phyloP scores from a whole-genome alignment of 2,113 vertebrate species.

The Peromyscus leucopus region DNA sequence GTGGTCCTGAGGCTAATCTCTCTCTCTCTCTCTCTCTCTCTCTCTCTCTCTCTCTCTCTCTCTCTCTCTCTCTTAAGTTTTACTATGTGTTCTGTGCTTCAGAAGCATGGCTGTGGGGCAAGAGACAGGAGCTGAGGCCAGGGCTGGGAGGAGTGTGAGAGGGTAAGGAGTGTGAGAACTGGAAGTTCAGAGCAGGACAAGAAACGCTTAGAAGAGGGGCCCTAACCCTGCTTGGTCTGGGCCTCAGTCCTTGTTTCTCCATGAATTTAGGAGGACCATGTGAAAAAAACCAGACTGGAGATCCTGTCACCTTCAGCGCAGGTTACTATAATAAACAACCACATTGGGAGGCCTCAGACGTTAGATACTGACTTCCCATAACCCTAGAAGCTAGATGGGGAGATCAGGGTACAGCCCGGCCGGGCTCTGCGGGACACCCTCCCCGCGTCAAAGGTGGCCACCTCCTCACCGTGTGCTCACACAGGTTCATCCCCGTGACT shows the following conservation, averaged over 20 bases:
- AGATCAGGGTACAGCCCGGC: background rate
- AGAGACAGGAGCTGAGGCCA: background rate
- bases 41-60: background rate
- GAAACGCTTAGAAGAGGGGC: background rate
- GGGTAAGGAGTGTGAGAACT: background rate
- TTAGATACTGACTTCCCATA: background rate
- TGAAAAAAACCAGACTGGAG: background rate
- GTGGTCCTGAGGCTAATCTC: background rate
- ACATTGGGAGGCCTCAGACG: background rate
- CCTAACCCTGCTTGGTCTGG: background rate
- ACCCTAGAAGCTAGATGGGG: background rate
- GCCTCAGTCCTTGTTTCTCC: background rate
- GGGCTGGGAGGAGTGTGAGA: background rate
- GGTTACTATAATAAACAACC: background rate
- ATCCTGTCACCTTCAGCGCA: background rate
- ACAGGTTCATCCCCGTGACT: background rate
- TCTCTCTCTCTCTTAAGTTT: background rate
- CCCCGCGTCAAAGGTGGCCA: accelerated
- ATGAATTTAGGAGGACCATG: background rate
- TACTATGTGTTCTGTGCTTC: background rate
- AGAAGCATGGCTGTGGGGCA: background rate
- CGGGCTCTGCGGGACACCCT: background rate
- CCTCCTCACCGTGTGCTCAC: background rate
- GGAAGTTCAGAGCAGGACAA: background rate
- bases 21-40: background rate